phyloP scores from a whole-genome alignment of 2,888 invertebrate species.

The Clunio marinus region DNA sequence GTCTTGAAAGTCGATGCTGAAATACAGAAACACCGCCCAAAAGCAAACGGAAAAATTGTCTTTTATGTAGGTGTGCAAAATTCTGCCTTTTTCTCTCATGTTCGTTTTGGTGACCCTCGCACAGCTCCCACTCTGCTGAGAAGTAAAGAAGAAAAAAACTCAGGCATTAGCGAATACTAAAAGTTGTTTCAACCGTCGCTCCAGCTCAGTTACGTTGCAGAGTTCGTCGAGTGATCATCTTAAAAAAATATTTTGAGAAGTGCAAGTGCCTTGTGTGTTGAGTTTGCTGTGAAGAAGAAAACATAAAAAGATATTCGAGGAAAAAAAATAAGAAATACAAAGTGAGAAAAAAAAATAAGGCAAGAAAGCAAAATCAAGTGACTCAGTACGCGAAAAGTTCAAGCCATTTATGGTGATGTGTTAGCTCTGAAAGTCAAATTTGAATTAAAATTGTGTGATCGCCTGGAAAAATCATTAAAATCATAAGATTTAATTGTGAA shows the following conservation, averaged over 20 bases:
- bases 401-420: conserved; percentile 33
- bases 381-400: conserved; percentile 34
- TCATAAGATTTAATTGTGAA: conserved; percentile 16
- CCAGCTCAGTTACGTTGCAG: conserved; percentile 36
- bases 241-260: not conserved
- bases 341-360: conserved; percentile 32
- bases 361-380: conserved; percentile 38
- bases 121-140: conserved; percentile 7
- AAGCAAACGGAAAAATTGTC: not conserved
- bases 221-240: conserved; percentile 38
- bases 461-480: conserved; percentile 20
- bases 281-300: not conserved
- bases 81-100: conserved; percentile 33
- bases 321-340: conserved; percentile 15
- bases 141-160: conserved; percentile 21
- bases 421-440: conserved; percentile 3
- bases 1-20: conserved; percentile 7
- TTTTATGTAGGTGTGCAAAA: conserved; percentile 37
- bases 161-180: conserved; percentile 36
- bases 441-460: conserved; percentile 26
- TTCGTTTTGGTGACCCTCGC: conserved; percentile 12
- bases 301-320: not conserved
- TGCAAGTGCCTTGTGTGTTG: not conserved
- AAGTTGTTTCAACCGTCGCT: conserved; percentile 38
- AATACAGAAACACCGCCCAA: not conserved